phyloP scores from a whole-genome alignment of 2,113 vertebrate species.

The Eulemur rufifrons region DNA sequence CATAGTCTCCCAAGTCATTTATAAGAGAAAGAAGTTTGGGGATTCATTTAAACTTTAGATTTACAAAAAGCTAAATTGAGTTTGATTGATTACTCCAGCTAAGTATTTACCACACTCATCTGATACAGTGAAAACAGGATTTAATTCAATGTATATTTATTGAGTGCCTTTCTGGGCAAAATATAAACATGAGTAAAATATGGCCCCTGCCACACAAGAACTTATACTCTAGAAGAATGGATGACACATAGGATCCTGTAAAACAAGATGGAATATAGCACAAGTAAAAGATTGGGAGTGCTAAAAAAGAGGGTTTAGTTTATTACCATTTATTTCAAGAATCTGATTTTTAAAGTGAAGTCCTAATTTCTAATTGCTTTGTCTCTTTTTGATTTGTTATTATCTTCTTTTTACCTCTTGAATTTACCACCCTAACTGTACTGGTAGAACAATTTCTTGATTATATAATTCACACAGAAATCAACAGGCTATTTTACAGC shows the following conservation, averaged over 20 bases:
- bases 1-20: not conserved
- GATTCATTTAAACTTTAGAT: conserved; percentile 42
- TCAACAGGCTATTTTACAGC: not conserved
- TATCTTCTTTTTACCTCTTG: not conserved
- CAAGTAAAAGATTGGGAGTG: not conserved
- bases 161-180: conserved; percentile 19
- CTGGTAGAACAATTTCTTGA: not conserved
- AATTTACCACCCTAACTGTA: not conserved
- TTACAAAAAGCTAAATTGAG: conserved; percentile 23
- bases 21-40: not conserved
- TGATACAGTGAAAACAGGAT: conserved; percentile 46
- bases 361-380: not conserved
- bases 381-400: not conserved
- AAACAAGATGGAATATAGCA: not conserved
- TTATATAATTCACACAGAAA: conserved; percentile 4
- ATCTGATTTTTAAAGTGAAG: not conserved
- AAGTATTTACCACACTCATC: conserved; percentile 21
- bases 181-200: conserved; percentile 1
- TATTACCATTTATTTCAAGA: not conserved
- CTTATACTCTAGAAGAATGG: not conserved
- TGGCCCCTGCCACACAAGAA: not conserved
- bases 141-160: conserved; percentile 46
- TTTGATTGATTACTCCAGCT: conserved; percentile 9
- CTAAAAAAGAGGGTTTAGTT: not conserved
- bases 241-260: not conserved